Evolutionary conservation across 2,888 invertebrate species (phyloP), one percentile per base, ranked within the genome.

Genomic region (Philereme transversata): DNA sequence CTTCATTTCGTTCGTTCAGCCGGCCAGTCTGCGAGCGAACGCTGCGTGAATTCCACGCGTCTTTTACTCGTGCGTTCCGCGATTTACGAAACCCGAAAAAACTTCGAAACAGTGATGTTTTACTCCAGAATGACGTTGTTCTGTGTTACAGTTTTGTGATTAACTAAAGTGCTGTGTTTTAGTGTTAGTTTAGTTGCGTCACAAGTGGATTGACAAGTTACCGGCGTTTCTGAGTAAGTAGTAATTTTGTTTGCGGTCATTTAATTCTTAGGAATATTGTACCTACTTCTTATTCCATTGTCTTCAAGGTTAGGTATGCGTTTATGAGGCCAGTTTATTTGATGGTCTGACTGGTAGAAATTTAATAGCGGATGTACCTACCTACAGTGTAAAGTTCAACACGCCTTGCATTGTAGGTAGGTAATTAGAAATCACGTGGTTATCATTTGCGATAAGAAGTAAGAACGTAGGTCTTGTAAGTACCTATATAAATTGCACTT

Each of bases 181-280:
- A 74, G 77, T 74, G 66, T 67, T 38, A 71, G 76, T 81, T 76
- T 65, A 64, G 54, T 65, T 68, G 51, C 68, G 70, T 68, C 59
- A 68, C 67, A 66, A 76, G 78, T 82, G 87, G 87, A 87, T 86
- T 85, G 77, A 68, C 74, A 67, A 78, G 77, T 79, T 58, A 70
- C 80, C 82, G 83, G 83, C 68, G 67, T 79, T 77, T 77, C 50
- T 56, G 59, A 44, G 57, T 63, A 59, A 62, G 57, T 68, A 57
- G 10, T 5, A 46, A 52, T 60, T 57, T 46, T 40, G 11, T 53
- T 53, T 60, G 47, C 40, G 53, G 41, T 36, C 45, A 55, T 57
- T 57, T 56, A 46, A 22, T 22, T 22, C 22, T 22, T 22, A 22
- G 22, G 22, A 22, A 22, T 22, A 22, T 22, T 22, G 22, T 22